Evolutionary conservation across 2,797 vertebrate genomes (phyloP).

Genomic region (Sebastes steindachneri): DNA sequence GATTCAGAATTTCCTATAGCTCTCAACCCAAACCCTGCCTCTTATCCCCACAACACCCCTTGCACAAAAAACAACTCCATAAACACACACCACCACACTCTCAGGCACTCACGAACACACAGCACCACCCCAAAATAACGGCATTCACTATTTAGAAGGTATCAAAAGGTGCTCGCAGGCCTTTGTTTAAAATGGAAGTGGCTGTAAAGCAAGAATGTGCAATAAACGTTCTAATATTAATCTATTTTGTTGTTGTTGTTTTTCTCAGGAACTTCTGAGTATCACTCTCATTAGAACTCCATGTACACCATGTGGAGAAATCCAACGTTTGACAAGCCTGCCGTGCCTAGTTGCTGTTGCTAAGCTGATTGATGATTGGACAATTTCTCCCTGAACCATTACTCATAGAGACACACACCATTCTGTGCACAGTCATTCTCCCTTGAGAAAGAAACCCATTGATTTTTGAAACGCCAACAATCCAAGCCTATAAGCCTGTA

Average conservation of each 20-base stretch:
- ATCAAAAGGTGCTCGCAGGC: slow-evolving; percentile 9
- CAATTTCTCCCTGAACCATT: not conserved
- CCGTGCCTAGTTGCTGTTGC: not conserved
- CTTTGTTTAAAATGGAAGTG: not conserved
- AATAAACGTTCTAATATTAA: not conserved
- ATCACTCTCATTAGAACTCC: not conserved
- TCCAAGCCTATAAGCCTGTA: not conserved
- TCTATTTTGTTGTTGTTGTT: not conserved
- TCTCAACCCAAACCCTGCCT: slow-evolving; percentile 33
- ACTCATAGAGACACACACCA: slow-evolving; percentile 6
- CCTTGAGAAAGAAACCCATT: not conserved
- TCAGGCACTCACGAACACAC: not conserved
- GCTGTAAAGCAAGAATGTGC: not conserved
- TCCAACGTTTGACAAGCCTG: not conserved
- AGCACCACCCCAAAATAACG: slow-evolving; percentile 29
- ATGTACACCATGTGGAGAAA: not conserved
- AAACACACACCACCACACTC: slow-evolving; percentile 40
- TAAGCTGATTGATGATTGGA: not conserved
- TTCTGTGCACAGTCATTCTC: not conserved
- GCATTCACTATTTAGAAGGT: slow-evolving; percentile 36
- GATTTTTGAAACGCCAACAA: not conserved
- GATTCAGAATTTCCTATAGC: slow-evolving; percentile 58
- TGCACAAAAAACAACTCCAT: slow-evolving; percentile 15
- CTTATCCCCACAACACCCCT: slow-evolving; percentile 21
- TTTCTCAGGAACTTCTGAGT: not conserved